Evolutionary conservation across 2,888 invertebrate species (phyloP).

Genomic region (Sussaba pulchella): DNA sequence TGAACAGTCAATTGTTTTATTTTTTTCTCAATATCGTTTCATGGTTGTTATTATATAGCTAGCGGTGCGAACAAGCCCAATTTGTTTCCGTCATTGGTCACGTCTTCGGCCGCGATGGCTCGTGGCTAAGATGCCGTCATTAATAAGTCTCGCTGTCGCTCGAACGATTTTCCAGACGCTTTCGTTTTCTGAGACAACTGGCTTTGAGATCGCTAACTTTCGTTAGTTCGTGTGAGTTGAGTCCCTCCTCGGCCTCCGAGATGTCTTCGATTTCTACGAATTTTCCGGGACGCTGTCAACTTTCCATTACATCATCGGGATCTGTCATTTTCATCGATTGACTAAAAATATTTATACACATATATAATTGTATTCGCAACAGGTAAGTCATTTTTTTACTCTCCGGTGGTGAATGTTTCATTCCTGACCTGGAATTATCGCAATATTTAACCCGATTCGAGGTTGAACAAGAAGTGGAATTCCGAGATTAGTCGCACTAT

Average conservation of each 20-base stretch:
- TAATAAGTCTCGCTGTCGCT: not conserved
- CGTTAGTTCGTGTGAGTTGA: not conserved
- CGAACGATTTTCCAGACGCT: constrained; percentile 4
- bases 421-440: not conserved
- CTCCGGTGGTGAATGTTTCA: not conserved
- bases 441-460: constrained; percentile 47
- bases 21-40: constrained; percentile 60
- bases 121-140: constrained; percentile 24
- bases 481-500: constrained; percentile 7
- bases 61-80: constrained; percentile 45
- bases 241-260: constrained; percentile 32
- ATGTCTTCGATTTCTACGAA: constrained; percentile 26
- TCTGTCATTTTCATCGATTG: constrained; percentile 47
- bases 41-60: constrained; percentile 51
- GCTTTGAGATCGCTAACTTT: not conserved
- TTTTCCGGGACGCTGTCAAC: constrained; percentile 31
- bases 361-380: constrained; percentile 16
- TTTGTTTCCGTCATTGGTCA: constrained; percentile 38
- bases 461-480: constrained; percentile 52
- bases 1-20: constrained; percentile 65
- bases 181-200: no score
- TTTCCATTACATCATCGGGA: constrained; percentile 42
- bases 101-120: constrained; percentile 24
- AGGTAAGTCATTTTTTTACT: constrained; percentile 11
- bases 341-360: not conserved